Evolutionary conservation across 2,888 invertebrate genomes (phyloP), one percentile per base, ranked within the genome.

Genomic region (Sympetrum striolatum): DNA sequence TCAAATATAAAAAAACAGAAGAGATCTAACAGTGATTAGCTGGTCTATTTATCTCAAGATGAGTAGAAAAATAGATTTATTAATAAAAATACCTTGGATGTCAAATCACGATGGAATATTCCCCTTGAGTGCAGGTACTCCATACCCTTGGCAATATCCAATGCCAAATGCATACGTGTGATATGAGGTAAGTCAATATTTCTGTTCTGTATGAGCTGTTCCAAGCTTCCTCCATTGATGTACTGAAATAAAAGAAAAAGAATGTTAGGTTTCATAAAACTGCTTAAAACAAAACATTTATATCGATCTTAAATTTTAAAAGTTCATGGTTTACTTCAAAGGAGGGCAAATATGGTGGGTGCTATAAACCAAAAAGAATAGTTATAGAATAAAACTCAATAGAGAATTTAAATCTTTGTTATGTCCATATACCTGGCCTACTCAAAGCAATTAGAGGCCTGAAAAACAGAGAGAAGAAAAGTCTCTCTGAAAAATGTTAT

Each of bases 61-160:
- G 12, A 18, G 53, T 64, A 60, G 10, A 35, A 35, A 12, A 82
- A 31, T 35, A 8, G 15, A 60, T 18, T 10, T 37, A 1, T 80
- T 37, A 35, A 18, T 73, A 14, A 90, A 92, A 92, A 93, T 93
- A 98, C 98, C 96, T 98, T 98, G 94, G 98, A 97, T 92, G 99
- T 99, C 93, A 99, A 96, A 94, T 99, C 99, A 92, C 99, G 96
- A 94, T 99, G 99, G 94, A 99, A 98, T 93, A 98, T 96, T 91
- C 98, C 98, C 92, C 97, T 96, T 91, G 97, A 97, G 94, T 99
- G 99, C 91, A 99, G 96, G 94, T 99, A 99, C 93, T 96, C 95
- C 97, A 99, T 97, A 92, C 99, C 99, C 91, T 95, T 95, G 39
- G 98, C 97, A 92, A 99, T 97, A 94, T 99, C 98, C 90, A 96